Base-by-base conservation (phyloP, 2,888 invertebrate genomes). In the Lasiommata megera region DNA sequence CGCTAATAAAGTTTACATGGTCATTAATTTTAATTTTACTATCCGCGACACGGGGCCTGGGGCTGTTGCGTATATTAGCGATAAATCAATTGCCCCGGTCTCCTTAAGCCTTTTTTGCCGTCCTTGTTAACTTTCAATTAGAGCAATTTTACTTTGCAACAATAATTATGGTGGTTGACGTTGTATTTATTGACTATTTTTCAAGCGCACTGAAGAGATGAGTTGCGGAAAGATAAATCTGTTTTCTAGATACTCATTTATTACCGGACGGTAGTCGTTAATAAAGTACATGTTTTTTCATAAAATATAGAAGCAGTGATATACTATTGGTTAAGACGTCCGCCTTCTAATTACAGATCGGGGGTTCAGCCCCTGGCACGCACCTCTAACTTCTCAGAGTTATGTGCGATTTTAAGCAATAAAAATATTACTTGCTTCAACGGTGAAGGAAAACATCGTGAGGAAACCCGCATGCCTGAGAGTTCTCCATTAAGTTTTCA, bases 11-110 rank as follows among this genome's bases (percentile, higher is more conserved):
- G 75, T 84, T 82, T 82, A 86, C 84, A 82, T 78, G 81, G 81
- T 79, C 84, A 83, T 88, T 81, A 88, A 87, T 88, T 87, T 84
- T 77, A 82, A 81, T 84, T 88, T 88, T 81, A 88, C 74, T 81
- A 76, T 79, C 73, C 64, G 56, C 61, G 57, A 61, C 62, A 65
- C 61, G 68, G 66, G 72, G 77, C 78, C 63, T 60, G 67, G 64
- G 77, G 84, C 85, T 80, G 77, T 80, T 60, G 66, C 67, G 63
- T 62, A 60, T 69, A 58, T 68, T 64, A 65, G 60, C 74, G 70
- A 81, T 88, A 86, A 86, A 86, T 88, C 84, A 80, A 78, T 76
- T 59, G 44, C 46, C 37, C 47, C 50, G 41, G 11, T 58, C 55
- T 59, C 47, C 58, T 54, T 52, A 54, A 62, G 55, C 57, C 43